These are phyloP conservation scores for Sminthopsis crassicaudata DNA, from an alignment of 2,113 vertebrate genomes.

Conservation along the genomic window DNA sequence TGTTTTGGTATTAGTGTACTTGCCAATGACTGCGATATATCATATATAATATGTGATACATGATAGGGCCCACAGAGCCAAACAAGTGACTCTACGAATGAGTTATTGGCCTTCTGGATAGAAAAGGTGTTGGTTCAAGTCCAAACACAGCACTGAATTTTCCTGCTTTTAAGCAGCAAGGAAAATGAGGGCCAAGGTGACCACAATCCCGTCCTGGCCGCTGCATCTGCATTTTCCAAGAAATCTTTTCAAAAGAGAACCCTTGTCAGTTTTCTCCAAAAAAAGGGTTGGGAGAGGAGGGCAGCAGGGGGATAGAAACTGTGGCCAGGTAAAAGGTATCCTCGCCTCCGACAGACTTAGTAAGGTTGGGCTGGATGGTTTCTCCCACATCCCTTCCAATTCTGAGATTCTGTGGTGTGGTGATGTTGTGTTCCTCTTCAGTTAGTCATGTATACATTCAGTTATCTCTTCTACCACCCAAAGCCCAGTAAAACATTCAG, in stretches of 20 bases:
- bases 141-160: slow-evolving; percentile 81
- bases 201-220: slow-evolving; percentile 80
- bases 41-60: slow-evolving; percentile 77
- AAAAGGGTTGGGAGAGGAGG: slow-evolving; percentile 29
- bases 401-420: not conserved
- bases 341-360: slow-evolving; percentile 39
- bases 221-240: slow-evolving; percentile 75
- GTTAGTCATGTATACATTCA: not conserved
- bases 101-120: slow-evolving; percentile 78
- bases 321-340: slow-evolving; percentile 60
- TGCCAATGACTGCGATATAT: slow-evolving; percentile 77
- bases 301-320: slow-evolving; percentile 49
- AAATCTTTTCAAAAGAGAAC: slow-evolving; percentile 63
- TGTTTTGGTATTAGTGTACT: slow-evolving; percentile 66
- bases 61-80: slow-evolving; percentile 75
- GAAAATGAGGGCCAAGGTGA: slow-evolving; percentile 78
- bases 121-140: slow-evolving; percentile 76
- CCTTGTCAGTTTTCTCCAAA: slow-evolving; percentile 70
- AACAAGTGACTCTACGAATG: slow-evolving; percentile 75
- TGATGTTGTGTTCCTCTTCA: not conserved
- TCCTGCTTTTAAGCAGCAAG: slow-evolving; percentile 77
- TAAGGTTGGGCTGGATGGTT: not conserved
- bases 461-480: not conserved
- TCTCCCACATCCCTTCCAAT: not conserved
- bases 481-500: not conserved